These are phyloP conservation scores for Acleris holmiana DNA, from an alignment of 2,888 invertebrate genomes.

Conservation along the genomic window DNA sequence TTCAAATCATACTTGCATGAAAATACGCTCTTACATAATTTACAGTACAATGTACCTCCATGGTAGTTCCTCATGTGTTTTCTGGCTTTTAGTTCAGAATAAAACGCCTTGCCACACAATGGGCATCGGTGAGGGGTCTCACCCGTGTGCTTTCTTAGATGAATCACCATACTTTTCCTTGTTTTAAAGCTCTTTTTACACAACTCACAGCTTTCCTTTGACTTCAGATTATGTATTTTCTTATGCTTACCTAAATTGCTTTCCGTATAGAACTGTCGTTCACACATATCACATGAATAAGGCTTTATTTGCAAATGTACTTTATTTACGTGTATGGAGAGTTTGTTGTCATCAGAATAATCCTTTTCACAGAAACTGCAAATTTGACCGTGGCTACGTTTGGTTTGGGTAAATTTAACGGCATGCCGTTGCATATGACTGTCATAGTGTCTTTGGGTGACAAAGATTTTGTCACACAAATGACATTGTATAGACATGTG, in stretches of 20 bases:
- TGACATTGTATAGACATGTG: conserved; percentile 60
- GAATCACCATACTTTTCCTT: conserved; percentile 66
- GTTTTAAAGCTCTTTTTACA: conserved; percentile 65
- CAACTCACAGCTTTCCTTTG: conserved; percentile 65
- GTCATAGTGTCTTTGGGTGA: conserved; percentile 55
- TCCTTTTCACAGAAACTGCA: conserved; percentile 77
- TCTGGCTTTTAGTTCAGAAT: conserved; percentile 57
- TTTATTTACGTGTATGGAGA: conserved; percentile 73
- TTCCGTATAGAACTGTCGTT: conserved; percentile 69
- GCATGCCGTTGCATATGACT: conserved; percentile 65
- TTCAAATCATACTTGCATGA: conserved; percentile 60
- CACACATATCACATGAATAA: conserved; percentile 75
- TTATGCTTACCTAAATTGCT: conserved; percentile 66
- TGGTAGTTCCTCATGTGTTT: conserved; percentile 64
- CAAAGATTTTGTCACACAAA: conserved; percentile 64
- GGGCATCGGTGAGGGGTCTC: conserved; percentile 66
- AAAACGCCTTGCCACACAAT: conserved; percentile 62
- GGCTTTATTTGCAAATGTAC: conserved; percentile 76
- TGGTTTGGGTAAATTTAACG: conserved; percentile 51
- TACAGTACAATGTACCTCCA: conserved; percentile 68
- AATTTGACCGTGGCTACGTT: conserved; percentile 49
- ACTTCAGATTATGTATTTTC: conserved; percentile 58
- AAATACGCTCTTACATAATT: conserved; percentile 63
- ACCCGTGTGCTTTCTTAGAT: conserved; percentile 72
- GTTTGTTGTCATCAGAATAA: conserved; percentile 63